These are phyloP conservation scores for Passer montanus DNA, from an alignment of 2,113 vertebrate species.

Conservation along the genomic window DNA sequence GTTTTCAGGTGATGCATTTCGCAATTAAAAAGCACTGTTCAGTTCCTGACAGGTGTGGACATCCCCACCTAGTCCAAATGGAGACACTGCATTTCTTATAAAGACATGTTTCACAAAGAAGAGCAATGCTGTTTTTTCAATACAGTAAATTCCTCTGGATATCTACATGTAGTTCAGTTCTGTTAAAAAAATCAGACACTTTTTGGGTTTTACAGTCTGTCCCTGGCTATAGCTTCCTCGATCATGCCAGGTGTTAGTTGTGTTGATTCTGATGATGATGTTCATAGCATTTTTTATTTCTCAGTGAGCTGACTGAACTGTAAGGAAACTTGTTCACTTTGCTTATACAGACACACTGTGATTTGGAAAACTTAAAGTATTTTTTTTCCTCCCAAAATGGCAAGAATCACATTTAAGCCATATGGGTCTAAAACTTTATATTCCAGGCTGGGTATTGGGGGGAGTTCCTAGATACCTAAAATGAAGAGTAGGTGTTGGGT, in stretches of 20 bases:
- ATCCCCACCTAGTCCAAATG: background rate
- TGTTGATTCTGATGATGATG: background rate
- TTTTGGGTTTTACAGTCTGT: background rate
- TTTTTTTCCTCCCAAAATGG: background rate
- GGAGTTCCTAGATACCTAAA: background rate
- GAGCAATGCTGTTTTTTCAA: background rate
- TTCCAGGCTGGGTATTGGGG: background rate
- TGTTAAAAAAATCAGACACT: background rate
- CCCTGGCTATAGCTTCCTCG: background rate
- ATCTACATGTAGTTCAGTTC: background rate
- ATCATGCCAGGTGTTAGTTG: background rate
- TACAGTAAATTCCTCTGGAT: background rate
- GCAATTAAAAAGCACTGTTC: background rate
- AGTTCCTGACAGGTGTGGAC: background rate
- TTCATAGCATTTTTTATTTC: background rate
- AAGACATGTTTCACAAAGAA: background rate
- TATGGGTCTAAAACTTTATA: background rate
- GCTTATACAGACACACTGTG: background rate
- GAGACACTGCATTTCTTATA: background rate
- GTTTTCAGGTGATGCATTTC: background rate
- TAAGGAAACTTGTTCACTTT: background rate
- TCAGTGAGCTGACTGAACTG: background rate
- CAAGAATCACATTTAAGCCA: background rate
- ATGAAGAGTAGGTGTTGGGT: background rate
- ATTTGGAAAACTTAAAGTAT: background rate